These are phyloP conservation scores for Polydrusus cervinus DNA, from an alignment of 2,888 invertebrate genomes.

Conservation along the genomic window DNA sequence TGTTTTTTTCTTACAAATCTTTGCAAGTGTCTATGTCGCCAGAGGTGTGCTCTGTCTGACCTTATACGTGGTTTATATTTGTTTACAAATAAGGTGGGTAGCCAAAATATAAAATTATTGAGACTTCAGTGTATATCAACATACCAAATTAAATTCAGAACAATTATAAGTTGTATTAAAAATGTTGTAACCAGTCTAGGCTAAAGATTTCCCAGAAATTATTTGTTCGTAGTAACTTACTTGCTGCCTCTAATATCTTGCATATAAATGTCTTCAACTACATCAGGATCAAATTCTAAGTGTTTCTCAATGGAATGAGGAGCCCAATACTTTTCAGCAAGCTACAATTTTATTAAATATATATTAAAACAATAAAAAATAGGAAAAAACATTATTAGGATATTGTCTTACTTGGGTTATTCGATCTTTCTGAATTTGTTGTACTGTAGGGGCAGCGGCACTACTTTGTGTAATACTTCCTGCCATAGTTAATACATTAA, in stretches of 20 bases:
- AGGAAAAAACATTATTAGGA: background rate
- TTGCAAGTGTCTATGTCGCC: no score
- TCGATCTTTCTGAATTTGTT: constrained; percentile 92
- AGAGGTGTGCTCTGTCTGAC: no score
- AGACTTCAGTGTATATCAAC: no score
- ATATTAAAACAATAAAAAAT: background rate
- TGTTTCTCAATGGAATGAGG: constrained; percentile 85
- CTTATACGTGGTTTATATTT: no score
- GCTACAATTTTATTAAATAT: constrained; percentile 73
- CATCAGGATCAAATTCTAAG: constrained; percentile 82
- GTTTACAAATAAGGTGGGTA: no score
- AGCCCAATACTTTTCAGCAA: constrained; percentile 95
- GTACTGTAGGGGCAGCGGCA: constrained; percentile 84
- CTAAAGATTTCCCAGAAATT: no score
- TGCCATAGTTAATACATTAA: constrained; percentile 52
- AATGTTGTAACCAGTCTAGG: no score
- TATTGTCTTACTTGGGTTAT: constrained; percentile 83
- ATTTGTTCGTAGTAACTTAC: constrained; percentile 70
- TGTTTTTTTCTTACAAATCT: no score
- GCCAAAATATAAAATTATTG: no score
- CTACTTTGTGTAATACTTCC: constrained; percentile 71
- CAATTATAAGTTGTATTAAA: no score
- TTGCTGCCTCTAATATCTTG: constrained; percentile 90
- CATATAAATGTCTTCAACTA: constrained; percentile 91
- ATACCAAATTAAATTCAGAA: no score